Percentiles rank a stretch among this genome's conserved stretches.
Conservation (phyloP, 1,140 invertebrate species). For the Drosophila athabasca region DNA sequence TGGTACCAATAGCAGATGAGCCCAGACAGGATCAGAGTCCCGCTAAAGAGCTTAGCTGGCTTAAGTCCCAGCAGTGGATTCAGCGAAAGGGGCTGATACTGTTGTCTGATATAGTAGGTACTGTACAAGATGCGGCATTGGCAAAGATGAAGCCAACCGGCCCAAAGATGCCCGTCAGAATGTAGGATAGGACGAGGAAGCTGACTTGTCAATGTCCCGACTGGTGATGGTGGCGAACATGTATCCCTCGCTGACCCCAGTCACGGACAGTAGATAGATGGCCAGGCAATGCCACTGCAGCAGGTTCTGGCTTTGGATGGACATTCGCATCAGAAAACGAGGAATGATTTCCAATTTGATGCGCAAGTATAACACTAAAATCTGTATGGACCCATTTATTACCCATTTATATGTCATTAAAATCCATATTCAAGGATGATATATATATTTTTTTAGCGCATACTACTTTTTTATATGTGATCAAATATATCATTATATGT, state of each 20-base stretch:
- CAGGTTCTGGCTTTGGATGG: conserved; percentile 88
- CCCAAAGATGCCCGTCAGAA: conserved; percentile 91
- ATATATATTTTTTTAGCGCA: too few species aligned
- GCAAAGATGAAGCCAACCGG: conserved; percentile 97
- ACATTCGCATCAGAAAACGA: too few species aligned
- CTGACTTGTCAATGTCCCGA: conserved; percentile 91
- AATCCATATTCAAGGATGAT: too few species aligned
- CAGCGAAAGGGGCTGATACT: conserved; percentile 87
- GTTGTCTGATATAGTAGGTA: conserved; percentile 88
- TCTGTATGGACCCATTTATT: too few species aligned
- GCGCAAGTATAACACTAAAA: too few species aligned
- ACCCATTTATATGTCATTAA: too few species aligned
- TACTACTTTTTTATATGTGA: too few species aligned
- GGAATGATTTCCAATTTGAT: too few species aligned
- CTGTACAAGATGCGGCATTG: conserved; percentile 93
- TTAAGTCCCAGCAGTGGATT: conserved; percentile 88
- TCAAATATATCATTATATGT: too few species aligned
- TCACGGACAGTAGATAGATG: conserved; percentile 94
- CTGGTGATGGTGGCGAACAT: conserved; percentile 97
- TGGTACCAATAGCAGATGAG: conserved; percentile 85
- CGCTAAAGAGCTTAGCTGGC: conserved; percentile 88
- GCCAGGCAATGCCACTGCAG: conserved; percentile 95
- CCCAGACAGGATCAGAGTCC: conserved; percentile 86
- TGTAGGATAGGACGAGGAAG: conserved; percentile 92
- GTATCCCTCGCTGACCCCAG: conserved; percentile 98